Evolutionary conservation across 2,888 invertebrate species (phyloP), one percentile per base, ranked within the genome.

Genomic region (Xanthia icteritia): DNA sequence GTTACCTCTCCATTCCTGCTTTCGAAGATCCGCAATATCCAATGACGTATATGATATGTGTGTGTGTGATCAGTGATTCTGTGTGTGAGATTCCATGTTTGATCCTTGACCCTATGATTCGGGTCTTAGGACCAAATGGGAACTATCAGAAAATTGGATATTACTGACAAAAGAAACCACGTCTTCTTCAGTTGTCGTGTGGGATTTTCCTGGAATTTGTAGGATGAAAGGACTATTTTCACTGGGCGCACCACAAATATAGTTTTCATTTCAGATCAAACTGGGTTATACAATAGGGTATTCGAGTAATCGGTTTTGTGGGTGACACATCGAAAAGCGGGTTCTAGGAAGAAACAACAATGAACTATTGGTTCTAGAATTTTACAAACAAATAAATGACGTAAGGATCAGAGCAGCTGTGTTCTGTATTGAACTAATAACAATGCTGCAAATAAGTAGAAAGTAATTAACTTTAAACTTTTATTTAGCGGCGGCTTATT

Each of bases 61-160:
- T 42, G 5, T 45, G 5, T 45, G 11, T 42, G 11, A 11, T 45
- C 13, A 13, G 45, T 13, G 13, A 45, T 45, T 45, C 13, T 45
- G 15, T 45, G 45, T 48, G 48, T 51, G 20, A 51, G 60, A 54
- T 15, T 63, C 64, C n/a, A 27, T 39, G 17, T 58, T 51, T 5
- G 13, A 36, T 69, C 17, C 27, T 20, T 31, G 20, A 3, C 17
- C 5, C 23, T 39, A 27, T 31, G 31, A 65, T 23, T 20, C 23
- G 15, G 42, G 20, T 31, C 27, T 54, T 36, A 54, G 2, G 31
- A 31, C n/a, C n/a, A 36, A 74, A 69, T 51, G 27, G 56, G 20
- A 65, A 39, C 31, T 54, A 54, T 74, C n/a, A 13, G 42, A n/a
- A 79, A 73, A 79, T 51, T 58, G 15, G n/a, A 36, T 51, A 48